A percentile compares a stretch with the other conserved stretches of the same genome.
phyloP scores from a whole-genome alignment of 2,888 invertebrate species.

The Dusona sp. region DNA sequence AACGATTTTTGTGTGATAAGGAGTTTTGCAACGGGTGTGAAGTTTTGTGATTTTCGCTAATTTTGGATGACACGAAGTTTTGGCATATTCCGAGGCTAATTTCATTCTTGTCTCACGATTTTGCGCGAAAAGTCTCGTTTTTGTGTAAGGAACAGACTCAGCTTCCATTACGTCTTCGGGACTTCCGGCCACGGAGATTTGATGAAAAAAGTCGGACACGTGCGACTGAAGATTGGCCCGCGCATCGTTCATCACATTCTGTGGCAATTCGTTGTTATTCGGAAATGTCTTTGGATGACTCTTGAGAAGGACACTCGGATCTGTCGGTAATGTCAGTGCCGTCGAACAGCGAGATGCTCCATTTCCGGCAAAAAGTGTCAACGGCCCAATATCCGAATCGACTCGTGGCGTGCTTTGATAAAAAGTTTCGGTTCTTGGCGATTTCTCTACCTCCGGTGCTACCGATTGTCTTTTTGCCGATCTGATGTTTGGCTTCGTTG shows the following conservation, averaged over 20 bases:
- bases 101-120: slow-evolving; percentile 71
- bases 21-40: slow-evolving; percentile 79
- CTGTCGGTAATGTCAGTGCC: slow-evolving; percentile 78
- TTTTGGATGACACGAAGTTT: slow-evolving; percentile 77
- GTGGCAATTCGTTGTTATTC: slow-evolving; percentile 79
- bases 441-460: slow-evolving; percentile 74
- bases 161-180: slow-evolving; percentile 84
- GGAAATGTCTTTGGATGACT: slow-evolving; percentile 71
- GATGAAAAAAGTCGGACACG: slow-evolving; percentile 83
- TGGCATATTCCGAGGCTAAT: slow-evolving; percentile 69
- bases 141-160: slow-evolving; percentile 78
- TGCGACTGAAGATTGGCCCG: slow-evolving; percentile 82
- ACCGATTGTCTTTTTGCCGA: slow-evolving; percentile 81
- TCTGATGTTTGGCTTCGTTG: slow-evolving; percentile 80
- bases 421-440: slow-evolving; percentile 79
- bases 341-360: slow-evolving; percentile 66
- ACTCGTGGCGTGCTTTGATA: slow-evolving; percentile 83
- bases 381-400: slow-evolving; percentile 82
- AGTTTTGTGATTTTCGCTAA: slow-evolving; percentile 80
- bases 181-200: slow-evolving; percentile 83
- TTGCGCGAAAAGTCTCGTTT: slow-evolving; percentile 71
- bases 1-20: slow-evolving; percentile 78
- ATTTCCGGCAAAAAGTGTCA: slow-evolving; percentile 75
- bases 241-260: slow-evolving; percentile 81
- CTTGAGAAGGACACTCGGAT: slow-evolving; percentile 75